Conservation (phyloP, 2,888 invertebrate genomes). For the Embidobia sp. region DNA sequence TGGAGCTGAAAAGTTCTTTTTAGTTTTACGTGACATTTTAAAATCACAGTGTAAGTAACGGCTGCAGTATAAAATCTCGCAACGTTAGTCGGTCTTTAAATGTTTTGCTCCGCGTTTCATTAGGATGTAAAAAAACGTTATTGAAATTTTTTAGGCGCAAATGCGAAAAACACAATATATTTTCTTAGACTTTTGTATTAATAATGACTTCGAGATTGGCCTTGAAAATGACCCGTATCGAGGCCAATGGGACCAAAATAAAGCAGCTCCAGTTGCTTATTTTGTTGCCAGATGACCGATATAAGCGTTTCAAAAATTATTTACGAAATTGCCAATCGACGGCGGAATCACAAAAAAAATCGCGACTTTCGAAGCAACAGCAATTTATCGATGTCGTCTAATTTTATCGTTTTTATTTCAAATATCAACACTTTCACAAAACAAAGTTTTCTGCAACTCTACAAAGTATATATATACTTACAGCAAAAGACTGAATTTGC, state of each 20-base stretch:
- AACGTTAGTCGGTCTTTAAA: too few relatives aligned
- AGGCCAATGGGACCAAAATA: conserved; percentile 53
- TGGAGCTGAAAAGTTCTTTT: too few relatives aligned
- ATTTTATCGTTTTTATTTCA: conserved; percentile 8
- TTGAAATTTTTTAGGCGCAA: conserved; percentile 9
- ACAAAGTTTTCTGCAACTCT: background rate
- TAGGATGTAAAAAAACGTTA: background rate
- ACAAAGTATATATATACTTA: too few relatives aligned
- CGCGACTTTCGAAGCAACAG: conserved; percentile 19
- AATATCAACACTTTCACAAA: background rate
- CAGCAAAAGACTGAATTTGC: too few relatives aligned
- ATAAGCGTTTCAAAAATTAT: conserved; percentile 53
- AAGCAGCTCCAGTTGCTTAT: conserved; percentile 62
- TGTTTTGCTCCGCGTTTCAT: too few relatives aligned
- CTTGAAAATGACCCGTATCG: conserved; percentile 62
- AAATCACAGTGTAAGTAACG: too few relatives aligned
- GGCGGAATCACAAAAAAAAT: conserved; percentile 30
- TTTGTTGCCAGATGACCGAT: conserved; percentile 64
- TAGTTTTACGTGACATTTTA: too few relatives aligned
- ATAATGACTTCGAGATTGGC: too few relatives aligned
- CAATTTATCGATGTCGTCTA: conserved; percentile 10
- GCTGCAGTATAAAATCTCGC: too few relatives aligned
- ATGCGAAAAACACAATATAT: too few relatives aligned
- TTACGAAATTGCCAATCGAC: conserved; percentile 53
- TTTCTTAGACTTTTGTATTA: too few relatives aligned